Base-by-base conservation (phyloP, 1,140 invertebrate genomes). In the Colletes latitarsis region DNA sequence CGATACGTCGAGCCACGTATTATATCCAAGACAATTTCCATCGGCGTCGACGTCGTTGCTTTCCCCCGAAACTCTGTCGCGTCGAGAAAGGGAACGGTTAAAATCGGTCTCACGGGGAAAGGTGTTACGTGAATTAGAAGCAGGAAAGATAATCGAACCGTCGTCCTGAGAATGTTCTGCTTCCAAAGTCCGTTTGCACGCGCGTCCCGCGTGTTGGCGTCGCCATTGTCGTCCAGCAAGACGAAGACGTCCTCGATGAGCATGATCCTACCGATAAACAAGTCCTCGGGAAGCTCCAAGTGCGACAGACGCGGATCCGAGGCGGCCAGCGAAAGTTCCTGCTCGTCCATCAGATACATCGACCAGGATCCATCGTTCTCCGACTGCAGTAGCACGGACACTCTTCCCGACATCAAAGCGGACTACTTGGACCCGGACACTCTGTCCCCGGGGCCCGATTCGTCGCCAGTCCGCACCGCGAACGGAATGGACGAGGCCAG, bases 171-270 rank as follows among this genome's bases (percentile, higher is more conserved):
- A 46, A 94, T 94, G 93, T 93, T 93, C 81, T 93, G 93, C 82
- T 94, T 94, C 72, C 92, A 93, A 82, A 92, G 92, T 64, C 93
- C 92, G 39, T 94, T 94, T 71, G 90, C 92, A 67, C 89, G 93
- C 66, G 80, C 88, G 3, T 89, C 91, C 60, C 91, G 91, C 19
- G 77, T 84, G 64, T 81, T 88, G 17, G 82, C 81, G 15, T 75
- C 81, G 0, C 73, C 87, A 3, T 43, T 68, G 63, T 84, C 87
- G 4, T 71, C 89, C 39, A 81, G 84, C 63, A 89, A 90, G 49
- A 66, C 79, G 83, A 90, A 81, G 64, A 83, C 64, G 55, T 83
- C 78, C n/a, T 75, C 83, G 8, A 68, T 73, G 67, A 76, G 63
- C 66, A 81, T 81, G 69, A 78, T 83, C 8, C 81, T 88, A 52